Evolutionary conservation across 2,797 vertebrate genomes (phyloP).

Genomic region (Zenarchopterus dispar): DNA sequence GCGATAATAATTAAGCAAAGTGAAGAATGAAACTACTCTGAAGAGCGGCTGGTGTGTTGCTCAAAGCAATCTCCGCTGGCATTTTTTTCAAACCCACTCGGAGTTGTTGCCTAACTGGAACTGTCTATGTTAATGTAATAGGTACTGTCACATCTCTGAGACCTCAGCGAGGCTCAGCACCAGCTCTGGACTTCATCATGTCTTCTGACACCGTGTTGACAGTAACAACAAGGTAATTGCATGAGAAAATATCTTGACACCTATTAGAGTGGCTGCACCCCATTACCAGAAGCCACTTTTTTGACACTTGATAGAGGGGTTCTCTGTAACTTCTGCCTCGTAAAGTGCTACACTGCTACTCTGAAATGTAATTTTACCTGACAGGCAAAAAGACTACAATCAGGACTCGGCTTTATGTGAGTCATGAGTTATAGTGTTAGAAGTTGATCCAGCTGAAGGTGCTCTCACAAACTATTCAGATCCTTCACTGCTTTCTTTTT

Average conservation of each 20-base stretch:
- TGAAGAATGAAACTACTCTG: constrained; percentile 1
- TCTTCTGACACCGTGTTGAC: constrained; percentile 37
- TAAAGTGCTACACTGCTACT: constrained; percentile 19
- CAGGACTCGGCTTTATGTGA: constrained; percentile 11
- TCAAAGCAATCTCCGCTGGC: constrained; percentile 6
- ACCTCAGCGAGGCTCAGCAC: constrained; percentile 15
- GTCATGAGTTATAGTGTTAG: background rate
- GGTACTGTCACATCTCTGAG: constrained; percentile 35
- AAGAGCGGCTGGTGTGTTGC: constrained; percentile 10
- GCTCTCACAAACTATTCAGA: background rate
- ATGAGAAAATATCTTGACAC: constrained; percentile 25
- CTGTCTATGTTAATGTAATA: constrained; percentile 40
- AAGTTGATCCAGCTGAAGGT: background rate
- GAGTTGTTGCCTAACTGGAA: constrained; percentile 13
- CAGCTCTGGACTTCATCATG: constrained; percentile 36
- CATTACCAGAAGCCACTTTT: background rate
- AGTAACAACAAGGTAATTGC: constrained; percentile 44
- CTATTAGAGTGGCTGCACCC: constrained; percentile 26
- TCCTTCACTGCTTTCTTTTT: background rate
- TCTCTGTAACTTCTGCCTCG: constrained; percentile 22
- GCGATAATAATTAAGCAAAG: constrained; percentile 11
- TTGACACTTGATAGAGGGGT: constrained; percentile 17
- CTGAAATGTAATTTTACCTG: constrained; percentile 36
- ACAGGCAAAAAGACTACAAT: constrained; percentile 36
- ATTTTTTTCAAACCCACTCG: constrained; percentile 13